A percentile compares a stretch with the other conserved stretches of the same genome.
These are phyloP conservation scores for Nyleta sp. DNA, from an alignment of 2,888 invertebrate genomes.

Conservation along the genomic window DNA sequence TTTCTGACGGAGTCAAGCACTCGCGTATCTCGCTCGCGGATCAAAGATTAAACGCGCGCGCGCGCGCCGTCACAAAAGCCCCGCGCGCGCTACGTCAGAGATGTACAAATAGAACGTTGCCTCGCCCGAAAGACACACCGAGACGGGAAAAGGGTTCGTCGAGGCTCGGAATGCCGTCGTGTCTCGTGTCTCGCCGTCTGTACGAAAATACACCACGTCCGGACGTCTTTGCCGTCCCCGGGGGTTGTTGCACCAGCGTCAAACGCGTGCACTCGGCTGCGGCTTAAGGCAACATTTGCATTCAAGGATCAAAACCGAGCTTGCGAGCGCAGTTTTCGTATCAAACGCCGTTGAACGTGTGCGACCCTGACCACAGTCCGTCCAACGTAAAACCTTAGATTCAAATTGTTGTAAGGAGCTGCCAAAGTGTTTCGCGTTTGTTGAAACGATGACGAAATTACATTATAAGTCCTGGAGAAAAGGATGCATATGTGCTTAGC, in stretches of 20 bases:
- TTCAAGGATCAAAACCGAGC: slow-evolving; percentile 51
- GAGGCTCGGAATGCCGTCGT: slow-evolving; percentile 17
- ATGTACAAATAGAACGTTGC: slow-evolving; percentile 51
- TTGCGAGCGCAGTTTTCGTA: slow-evolving; percentile 21
- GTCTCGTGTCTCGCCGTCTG: slow-evolving; percentile 61
- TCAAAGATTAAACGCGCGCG: slow-evolving; percentile 50
- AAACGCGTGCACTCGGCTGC: slow-evolving; percentile 18
- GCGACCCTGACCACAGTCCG: neutral
- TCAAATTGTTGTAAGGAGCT: too few species aligned
- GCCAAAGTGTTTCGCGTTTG: neutral
- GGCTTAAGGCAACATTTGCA: slow-evolving; percentile 61
- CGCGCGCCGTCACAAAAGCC: slow-evolving; percentile 43
- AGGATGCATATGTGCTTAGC: too few species aligned
- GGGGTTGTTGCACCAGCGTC: slow-evolving; percentile 54
- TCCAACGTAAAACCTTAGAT: too few species aligned
- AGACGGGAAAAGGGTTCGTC: slow-evolving; percentile 12
- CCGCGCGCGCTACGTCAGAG: slow-evolving; percentile 33
- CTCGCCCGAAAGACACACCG: slow-evolving; percentile 41
- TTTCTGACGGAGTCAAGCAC: slow-evolving; percentile 23
- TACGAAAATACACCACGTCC: slow-evolving; percentile 59
- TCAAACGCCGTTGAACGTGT: slow-evolving; percentile 30
- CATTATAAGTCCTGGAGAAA: too few species aligned
- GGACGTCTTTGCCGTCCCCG: slow-evolving; percentile 53
- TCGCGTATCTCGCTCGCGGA: slow-evolving; percentile 26
- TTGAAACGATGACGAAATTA: too few species aligned